Percentiles rank a stretch among this genome's conserved stretches.
These are phyloP conservation scores for Aleiodes leptofemur DNA, from an alignment of 2,888 invertebrate genomes.

Conservation along the genomic window DNA sequence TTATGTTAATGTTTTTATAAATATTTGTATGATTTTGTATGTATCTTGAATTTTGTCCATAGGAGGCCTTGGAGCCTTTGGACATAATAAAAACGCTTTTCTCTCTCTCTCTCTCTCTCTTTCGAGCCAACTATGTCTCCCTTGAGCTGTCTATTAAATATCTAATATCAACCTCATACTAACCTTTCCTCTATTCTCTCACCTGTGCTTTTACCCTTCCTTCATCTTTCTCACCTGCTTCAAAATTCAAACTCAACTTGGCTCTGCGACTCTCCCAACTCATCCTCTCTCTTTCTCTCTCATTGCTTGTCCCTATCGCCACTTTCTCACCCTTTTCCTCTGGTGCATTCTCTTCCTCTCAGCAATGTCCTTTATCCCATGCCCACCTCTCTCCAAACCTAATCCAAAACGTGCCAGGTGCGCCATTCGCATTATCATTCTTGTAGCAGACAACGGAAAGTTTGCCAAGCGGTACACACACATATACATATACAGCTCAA, in stretches of 20 bases:
- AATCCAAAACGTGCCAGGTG: slow-evolving; percentile 70
- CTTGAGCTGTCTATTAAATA: slow-evolving; percentile 71
- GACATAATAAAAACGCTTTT: too few relatives aligned
- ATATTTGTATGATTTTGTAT: too few relatives aligned
- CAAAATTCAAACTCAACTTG: slow-evolving; percentile 22
- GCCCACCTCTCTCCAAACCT: slow-evolving; percentile 57
- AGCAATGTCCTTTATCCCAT: slow-evolving; percentile 42
- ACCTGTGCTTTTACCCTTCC: background rate
- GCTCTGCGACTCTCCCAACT: slow-evolving; percentile 29
- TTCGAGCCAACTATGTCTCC: slow-evolving; percentile 65
- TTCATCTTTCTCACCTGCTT: slow-evolving; percentile 24
- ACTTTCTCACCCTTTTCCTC: slow-evolving; percentile 26
- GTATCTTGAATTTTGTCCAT: too few relatives aligned
- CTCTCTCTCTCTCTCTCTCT: too few relatives aligned
- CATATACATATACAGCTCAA: slow-evolving; percentile 9
- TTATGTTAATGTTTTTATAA: too few relatives aligned
- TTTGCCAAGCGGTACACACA: slow-evolving; percentile 62
- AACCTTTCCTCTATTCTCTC: slow-evolving; percentile 31
- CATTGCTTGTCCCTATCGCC: slow-evolving; percentile 27
- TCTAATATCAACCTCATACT: slow-evolving; percentile 69
- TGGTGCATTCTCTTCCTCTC: slow-evolving; percentile 33
- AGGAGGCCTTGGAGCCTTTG: too few relatives aligned
- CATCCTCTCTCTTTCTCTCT: slow-evolving; percentile 36
- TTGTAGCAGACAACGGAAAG: slow-evolving; percentile 68
- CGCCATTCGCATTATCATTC: slow-evolving; percentile 69